These are phyloP conservation scores for Stichodactyla mertensii DNA, from an alignment of 64 coral and sea anemone species.

Conservation along the genomic window DNA sequence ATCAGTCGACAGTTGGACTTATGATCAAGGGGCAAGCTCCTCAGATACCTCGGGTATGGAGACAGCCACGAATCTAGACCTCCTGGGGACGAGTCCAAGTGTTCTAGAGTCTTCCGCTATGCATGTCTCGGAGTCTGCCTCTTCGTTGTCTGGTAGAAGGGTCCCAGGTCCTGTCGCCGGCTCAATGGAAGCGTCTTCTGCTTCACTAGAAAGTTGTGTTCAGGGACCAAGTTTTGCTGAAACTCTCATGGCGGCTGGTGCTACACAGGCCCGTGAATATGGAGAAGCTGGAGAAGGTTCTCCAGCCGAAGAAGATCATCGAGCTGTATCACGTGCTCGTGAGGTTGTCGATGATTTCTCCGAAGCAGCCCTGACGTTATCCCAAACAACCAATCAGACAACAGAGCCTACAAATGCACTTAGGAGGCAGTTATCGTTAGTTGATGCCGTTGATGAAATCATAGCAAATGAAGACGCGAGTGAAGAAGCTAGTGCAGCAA, in stretches of 20 bases:
- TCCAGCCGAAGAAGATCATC: not conserved
- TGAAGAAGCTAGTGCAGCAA: not conserved
- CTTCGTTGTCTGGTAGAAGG: not conserved
- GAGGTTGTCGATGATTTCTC: not conserved
- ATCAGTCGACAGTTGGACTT: constrained; percentile 20
- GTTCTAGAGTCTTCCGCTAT: not conserved
- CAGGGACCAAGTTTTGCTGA: not conserved
- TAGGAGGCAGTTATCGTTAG: not conserved
- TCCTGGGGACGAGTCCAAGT: not conserved
- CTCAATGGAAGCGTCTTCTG: not conserved
- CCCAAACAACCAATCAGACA: not conserved
- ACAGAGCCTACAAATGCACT: not conserved
- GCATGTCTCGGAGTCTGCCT: not conserved
- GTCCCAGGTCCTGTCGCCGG: not conserved
- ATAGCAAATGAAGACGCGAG: not conserved
- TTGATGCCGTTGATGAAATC: constrained; percentile 1
- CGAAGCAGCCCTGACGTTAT: not conserved
- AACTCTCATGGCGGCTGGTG: too few species aligned
- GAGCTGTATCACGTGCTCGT: not conserved
- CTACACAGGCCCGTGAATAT: not conserved
- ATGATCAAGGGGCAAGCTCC: not conserved
- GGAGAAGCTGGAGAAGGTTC: not conserved
- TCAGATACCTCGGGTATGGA: not conserved
- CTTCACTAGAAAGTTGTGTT: not conserved
- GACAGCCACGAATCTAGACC: not conserved